These are phyloP conservation scores for Rallus crepitans DNA, from an alignment of 2,797 vertebrate genomes.

Conservation along the genomic window DNA sequence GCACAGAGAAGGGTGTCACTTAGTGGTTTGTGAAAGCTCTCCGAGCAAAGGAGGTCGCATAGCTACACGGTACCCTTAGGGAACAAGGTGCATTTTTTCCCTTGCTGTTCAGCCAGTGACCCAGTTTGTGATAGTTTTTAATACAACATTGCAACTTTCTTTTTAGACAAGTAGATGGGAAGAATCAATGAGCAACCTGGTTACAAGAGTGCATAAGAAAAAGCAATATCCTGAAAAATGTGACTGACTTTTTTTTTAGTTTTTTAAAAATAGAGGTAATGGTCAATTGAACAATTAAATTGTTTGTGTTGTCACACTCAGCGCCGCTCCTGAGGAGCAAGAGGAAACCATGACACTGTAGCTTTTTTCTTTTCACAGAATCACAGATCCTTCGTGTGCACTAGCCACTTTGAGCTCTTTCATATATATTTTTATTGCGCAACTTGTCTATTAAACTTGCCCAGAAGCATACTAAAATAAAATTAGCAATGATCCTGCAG, in stretches of 20 bases:
- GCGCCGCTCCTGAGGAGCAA: background rate
- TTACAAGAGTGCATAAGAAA: background rate
- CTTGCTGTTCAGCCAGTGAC: constrained; percentile 14
- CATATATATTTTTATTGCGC: background rate
- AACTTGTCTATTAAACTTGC: background rate
- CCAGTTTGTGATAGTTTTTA: constrained; percentile 40
- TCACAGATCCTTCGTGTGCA: background rate
- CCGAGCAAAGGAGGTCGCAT: constrained; percentile 32
- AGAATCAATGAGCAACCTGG: background rate
- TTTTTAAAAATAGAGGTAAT: background rate
- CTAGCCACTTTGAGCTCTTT: background rate
- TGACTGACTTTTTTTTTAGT: background rate
- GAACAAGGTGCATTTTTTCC: background rate
- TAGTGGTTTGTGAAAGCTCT: constrained; percentile 27
- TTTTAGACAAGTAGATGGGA: background rate
- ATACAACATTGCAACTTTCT: background rate
- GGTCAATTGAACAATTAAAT: background rate
- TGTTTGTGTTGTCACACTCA: background rate
- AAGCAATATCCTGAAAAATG: background rate
- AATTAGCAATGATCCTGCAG: background rate
- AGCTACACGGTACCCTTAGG: constrained; percentile 14
- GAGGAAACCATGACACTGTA: background rate
- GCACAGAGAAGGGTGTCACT: background rate
- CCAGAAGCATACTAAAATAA: background rate
- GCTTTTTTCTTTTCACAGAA: background rate